A percentile compares a stretch with the other conserved stretches of the same genome.
phyloP scores from a whole-genome alignment of 2,888 invertebrate species.

The Colostygia pectinataria region DNA sequence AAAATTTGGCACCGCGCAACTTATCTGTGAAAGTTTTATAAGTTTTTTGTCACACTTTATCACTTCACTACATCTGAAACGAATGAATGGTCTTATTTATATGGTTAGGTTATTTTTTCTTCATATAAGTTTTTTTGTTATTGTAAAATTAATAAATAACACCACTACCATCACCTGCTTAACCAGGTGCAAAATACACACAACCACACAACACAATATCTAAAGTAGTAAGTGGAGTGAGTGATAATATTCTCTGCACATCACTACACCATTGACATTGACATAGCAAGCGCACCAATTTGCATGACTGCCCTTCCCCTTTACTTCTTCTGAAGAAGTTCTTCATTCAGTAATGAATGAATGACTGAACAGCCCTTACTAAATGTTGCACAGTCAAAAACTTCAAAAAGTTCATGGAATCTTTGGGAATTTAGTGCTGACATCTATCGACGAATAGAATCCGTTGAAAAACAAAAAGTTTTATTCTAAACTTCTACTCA shows the following conservation, averaged over 20 bases:
- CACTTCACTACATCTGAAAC: conserved; percentile 20
- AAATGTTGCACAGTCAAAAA: conserved; percentile 9
- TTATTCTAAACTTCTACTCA: conserved; percentile 27
- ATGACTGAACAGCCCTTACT: no score
- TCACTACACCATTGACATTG: no score
- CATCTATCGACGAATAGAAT: conserved; percentile 40
- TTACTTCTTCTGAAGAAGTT: no score
- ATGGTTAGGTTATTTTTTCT: no score
- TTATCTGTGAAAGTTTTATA: conserved; percentile 71
- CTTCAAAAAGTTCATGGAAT: conserved; percentile 29
- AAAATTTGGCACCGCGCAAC: conserved; percentile 62
- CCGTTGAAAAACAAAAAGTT: background rate
- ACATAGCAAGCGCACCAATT: no score
- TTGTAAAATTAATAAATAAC: no score
- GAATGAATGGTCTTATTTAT: no score
- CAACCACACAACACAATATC: background rate
- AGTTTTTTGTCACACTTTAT: conserved; percentile 60
- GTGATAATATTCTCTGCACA: no score
- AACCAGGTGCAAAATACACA: conserved; percentile 26
- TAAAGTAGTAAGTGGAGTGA: no score
- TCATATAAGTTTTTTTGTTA: no score
- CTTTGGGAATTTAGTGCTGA: conserved; percentile 23
- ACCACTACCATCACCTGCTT: conserved; percentile 14
- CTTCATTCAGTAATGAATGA: no score
- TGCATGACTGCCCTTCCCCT: no score